Evolutionary conservation across 2,113 vertebrate species (phyloP).

Genomic region (Calyptommatus sinebrachiatus): DNA sequence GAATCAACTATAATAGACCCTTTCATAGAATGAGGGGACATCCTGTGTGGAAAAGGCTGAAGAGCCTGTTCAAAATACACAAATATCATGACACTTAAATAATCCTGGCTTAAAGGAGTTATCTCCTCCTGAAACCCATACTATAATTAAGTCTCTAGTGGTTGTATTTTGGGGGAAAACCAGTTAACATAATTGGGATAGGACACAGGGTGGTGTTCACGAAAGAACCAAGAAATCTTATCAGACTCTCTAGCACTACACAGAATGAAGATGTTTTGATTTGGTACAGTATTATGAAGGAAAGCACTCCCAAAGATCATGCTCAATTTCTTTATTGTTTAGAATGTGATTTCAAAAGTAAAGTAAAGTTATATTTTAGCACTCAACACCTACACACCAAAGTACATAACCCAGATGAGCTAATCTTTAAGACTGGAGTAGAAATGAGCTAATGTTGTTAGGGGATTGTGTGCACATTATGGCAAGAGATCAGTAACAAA

Average conservation of each 20-base stretch:
- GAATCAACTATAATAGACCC: too few species aligned
- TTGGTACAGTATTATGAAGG: not conserved
- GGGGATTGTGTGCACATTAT: conserved; percentile 61
- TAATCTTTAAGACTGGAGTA: conserved; percentile 58
- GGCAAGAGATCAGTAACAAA: conserved; percentile 64
- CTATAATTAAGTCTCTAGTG: conserved; percentile 1
- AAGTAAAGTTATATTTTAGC: conserved; percentile 61
- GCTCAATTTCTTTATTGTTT: conserved; percentile 46
- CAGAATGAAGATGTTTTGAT: conserved; percentile 23
- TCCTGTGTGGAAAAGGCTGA: too few species aligned
- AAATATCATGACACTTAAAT: not conserved
- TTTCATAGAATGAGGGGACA: too few species aligned
- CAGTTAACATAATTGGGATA: conserved; percentile 25
- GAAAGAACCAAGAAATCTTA: conserved; percentile 6
- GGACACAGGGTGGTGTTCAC: not conserved
- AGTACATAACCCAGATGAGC: conserved; percentile 65
- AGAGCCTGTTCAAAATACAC: too few species aligned
- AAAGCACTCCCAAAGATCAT: conserved; percentile 40
- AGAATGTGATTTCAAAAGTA: conserved; percentile 54
- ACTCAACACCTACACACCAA: conserved; percentile 66
- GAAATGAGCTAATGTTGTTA: conserved; percentile 70
- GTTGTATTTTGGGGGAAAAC: not conserved
- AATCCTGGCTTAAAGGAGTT: not conserved
- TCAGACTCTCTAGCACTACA: conserved; percentile 7
- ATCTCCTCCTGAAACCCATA: not conserved